phyloP scores from a whole-genome alignment of 2,113 vertebrate species.

The Grantiella picta region DNA sequence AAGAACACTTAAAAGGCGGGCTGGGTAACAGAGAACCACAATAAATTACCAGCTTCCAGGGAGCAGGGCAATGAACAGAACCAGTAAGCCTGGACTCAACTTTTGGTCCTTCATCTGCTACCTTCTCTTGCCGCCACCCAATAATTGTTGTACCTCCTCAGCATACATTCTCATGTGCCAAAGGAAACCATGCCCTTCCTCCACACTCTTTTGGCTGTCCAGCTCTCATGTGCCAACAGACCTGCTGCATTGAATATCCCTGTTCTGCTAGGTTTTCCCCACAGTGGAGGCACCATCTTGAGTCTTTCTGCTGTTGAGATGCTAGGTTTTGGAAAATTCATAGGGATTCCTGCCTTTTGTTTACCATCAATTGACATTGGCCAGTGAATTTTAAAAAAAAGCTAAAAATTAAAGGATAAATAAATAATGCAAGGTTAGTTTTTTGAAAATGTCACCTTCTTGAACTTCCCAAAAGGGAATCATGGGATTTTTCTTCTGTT shows the following conservation, averaged over 20 bases:
- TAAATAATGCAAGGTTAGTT: background rate
- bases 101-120: background rate
- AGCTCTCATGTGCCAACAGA: background rate
- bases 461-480: background rate
- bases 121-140: background rate
- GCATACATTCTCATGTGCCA: background rate
- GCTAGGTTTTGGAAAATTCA: background rate
- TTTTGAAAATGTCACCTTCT: background rate
- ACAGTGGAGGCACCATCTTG: background rate
- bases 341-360: background rate
- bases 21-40: background rate
- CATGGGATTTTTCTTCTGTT: background rate
- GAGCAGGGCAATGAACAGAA: background rate
- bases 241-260: rapidly evolving
- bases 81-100: background rate
- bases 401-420: background rate
- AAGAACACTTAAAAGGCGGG: background rate
- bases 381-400: background rate
- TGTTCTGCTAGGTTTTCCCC: background rate
- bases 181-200: rapidly evolving
- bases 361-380: background rate
- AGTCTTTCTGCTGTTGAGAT: background rate
- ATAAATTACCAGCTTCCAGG: background rate
- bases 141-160: background rate
- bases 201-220: background rate